Evolutionary conservation across 2,888 invertebrate species (phyloP).

Genomic region (Pseudococcus longispinus): DNA sequence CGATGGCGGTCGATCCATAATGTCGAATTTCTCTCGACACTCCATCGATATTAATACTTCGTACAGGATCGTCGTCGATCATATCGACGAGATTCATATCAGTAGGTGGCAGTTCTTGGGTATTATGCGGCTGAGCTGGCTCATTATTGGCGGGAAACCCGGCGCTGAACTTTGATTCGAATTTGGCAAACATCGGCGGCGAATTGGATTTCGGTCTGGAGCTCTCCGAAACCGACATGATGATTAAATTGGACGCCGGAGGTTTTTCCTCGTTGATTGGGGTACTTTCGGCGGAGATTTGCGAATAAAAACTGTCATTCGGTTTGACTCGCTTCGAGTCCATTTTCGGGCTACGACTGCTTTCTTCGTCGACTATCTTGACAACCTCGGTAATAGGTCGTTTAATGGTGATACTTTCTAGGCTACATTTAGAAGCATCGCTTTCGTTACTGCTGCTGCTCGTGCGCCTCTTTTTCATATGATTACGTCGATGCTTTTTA

Average conservation of each 20-base stretch:
- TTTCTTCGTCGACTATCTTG: constrained; percentile 16
- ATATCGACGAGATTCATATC: constrained; percentile 66
- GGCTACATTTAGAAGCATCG: not conserved
- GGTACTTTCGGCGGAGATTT: not conserved
- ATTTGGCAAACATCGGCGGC: constrained; percentile 53
- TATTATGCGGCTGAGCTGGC: not conserved
- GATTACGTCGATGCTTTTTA: not conserved
- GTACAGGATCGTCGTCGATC: constrained; percentile 74
- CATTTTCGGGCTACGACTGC: not conserved
- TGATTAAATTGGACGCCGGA: not conserved
- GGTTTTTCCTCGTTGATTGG: not conserved
- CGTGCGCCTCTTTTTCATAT: not conserved
- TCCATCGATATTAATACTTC: constrained; percentile 83
- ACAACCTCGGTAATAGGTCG: not conserved
- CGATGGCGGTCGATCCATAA: constrained; percentile 83
- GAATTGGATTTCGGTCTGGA: not conserved
- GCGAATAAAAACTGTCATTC: constrained; percentile 19
- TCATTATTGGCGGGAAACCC: constrained; percentile 19
- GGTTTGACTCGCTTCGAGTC: not conserved
- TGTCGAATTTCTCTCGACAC: constrained; percentile 82
- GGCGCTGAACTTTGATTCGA: constrained; percentile 24
- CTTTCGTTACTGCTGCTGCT: constrained; percentile 5
- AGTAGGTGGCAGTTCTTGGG: constrained; percentile 63
- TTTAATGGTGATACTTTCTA: not conserved
- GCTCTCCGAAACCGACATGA: not conserved